A percentile compares a stretch with the other conserved stretches of the same genome.
phyloP scores from a whole-genome alignment of 2,888 invertebrate species.

The Acanthococcus lagerstroemiae region DNA sequence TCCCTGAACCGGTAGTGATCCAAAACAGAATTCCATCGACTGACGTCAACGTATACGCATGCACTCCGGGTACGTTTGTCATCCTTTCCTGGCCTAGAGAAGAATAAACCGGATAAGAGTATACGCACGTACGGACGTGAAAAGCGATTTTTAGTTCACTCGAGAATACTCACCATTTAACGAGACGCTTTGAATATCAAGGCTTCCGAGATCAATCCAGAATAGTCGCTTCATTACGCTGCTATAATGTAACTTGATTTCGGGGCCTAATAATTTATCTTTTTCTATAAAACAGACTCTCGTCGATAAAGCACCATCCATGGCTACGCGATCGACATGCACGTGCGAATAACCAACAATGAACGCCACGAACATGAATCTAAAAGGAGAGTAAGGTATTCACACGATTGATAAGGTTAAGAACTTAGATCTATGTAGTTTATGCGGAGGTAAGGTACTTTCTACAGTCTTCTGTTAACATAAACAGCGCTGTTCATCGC shows the following conservation, averaged over 20 bases:
- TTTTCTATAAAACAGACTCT: conserved; percentile 43
- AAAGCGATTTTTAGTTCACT: not conserved
- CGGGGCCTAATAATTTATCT: no score
- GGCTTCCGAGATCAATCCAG: conserved; percentile 57
- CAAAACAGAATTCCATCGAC: not conserved
- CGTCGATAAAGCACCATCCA: conserved; percentile 51
- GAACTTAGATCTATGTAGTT: no score
- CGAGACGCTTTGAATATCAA: conserved; percentile 54
- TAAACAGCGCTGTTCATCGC: conserved; percentile 17
- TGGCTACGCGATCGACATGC: conserved; percentile 57
- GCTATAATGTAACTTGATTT: conserved; percentile 52
- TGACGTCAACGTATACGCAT: not conserved
- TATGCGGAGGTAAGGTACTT: no score
- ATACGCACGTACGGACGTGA: no score
- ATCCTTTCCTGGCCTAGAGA: no score
- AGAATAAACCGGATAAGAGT: no score
- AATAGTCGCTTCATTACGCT: conserved; percentile 49
- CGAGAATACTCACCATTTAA: conserved; percentile 46
- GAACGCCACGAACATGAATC: conserved; percentile 54
- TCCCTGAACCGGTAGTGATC: not conserved
- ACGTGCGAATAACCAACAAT: conserved; percentile 37
- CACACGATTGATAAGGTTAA: no score
- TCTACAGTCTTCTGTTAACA: no score
- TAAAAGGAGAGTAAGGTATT: no score
- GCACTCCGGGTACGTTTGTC: no score